Evolutionary conservation across 2,797 vertebrate genomes (phyloP), one percentile per base, ranked within the genome.

Genomic region (Protosalanx chinensis): DNA sequence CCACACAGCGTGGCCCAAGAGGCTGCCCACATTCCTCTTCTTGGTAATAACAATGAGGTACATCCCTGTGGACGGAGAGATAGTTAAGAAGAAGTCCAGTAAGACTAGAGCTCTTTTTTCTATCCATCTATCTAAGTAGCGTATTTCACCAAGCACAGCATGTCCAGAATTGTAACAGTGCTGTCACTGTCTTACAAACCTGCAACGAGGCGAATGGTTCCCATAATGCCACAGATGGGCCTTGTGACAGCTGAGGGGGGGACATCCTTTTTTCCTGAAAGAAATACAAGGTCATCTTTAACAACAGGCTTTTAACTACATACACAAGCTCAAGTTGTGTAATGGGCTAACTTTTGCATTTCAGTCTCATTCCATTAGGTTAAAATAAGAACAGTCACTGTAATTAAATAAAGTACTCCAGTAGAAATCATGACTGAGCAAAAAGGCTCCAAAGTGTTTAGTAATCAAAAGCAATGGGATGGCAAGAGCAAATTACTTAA

Each of bases 41-140:
- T 95, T 95, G 74, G 96, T 98, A 90, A 99, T 96, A 84, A 99
- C 94, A 72, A 99, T 93, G 73, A 99, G 94, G 83, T 99, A 98
- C 2, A 95, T 97, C 46, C 98, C 97, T 99, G 82, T 27, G 63
- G 8, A 67, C 4, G 16, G 1, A 16, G 2, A 71, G 64, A 18
- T 32, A 6, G 32, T 64, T 64, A n/a, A 64, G 27, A 35, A 8
- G 27, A 7, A 8, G 49, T 8, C 13, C 15, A 6, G 2, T 46
- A 46, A 13, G 12, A 46, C 10, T 13, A 8, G 3, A 46, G 3
- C 7, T 2, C 41, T 46, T 12, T 46, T 46, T 13, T 46, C 41
- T 12, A 46, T 46, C 41, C 12, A 46, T 46, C 12, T 13, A 46
- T 46, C 8, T 46, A 13, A 12, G 41, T 12, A 46, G 41, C 13